phyloP scores from a whole-genome alignment of 1,140 invertebrate genomes.

The Papilio machaon region DNA sequence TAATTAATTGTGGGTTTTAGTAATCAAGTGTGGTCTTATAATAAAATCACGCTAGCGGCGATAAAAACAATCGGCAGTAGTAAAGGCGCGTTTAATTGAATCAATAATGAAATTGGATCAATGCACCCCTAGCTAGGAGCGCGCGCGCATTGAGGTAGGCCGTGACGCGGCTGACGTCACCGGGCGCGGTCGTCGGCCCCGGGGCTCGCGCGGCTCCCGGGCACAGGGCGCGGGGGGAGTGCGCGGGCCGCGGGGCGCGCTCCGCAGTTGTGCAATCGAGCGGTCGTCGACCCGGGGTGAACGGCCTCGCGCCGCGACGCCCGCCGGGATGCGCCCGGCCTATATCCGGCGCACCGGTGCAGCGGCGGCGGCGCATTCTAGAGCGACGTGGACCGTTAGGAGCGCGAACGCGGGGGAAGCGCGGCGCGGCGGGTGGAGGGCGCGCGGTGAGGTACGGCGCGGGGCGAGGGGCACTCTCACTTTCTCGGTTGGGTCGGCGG shows the following conservation, averaged over 20 bases:
- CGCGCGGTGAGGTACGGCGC: conserved; percentile 51
- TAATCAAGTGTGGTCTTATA: conserved; percentile 28
- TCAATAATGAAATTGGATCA: conserved; percentile 65
- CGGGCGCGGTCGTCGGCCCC: conserved; percentile 72
- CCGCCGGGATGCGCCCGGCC: conserved; percentile 79
- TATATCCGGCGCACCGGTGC: conserved; percentile 80
- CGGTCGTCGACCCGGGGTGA: conserved; percentile 79
- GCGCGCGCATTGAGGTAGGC: conserved; percentile 80
- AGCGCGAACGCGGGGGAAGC: conserved; percentile 52
- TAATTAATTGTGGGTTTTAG: conserved; percentile 34
- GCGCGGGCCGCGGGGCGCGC: conserved; percentile 50
- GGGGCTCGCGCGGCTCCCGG: conserved; percentile 63
- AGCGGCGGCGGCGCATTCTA: conserved; percentile 79
- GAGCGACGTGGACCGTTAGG: conserved; percentile 79
- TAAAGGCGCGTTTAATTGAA: conserved; percentile 15
- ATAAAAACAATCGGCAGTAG: conserved; percentile 26
- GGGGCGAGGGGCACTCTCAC: conserved; percentile 82
- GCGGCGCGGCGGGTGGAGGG: conserved; percentile 49
- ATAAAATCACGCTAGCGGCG: neutral
- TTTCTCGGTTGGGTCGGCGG: conserved; percentile 85
- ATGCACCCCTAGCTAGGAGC: conserved; percentile 72
- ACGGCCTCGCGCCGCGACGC: conserved; percentile 74
- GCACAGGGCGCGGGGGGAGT: conserved; percentile 62
- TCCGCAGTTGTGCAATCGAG: conserved; percentile 74
- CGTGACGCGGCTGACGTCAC: conserved; percentile 77